phyloP scores from a whole-genome alignment of 2,888 invertebrate species.

The Mythimna pallens region DNA sequence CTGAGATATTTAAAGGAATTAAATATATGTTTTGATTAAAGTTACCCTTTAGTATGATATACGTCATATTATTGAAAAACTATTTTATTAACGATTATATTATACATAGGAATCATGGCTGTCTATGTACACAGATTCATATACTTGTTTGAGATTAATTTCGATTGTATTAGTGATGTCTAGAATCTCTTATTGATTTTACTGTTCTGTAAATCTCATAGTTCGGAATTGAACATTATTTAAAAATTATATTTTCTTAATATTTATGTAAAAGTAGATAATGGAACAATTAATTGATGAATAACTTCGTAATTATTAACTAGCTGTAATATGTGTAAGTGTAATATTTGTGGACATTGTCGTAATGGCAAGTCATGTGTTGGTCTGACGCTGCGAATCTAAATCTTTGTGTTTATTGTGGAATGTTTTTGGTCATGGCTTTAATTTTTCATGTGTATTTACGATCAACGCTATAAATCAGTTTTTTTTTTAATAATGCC shows the following conservation, averaged over 20 bases:
- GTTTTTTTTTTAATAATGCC: neutral
- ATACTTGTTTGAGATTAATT: slow-evolving; percentile 56
- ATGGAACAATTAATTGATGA: slow-evolving; percentile 70
- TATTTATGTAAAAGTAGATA: slow-evolving; percentile 76
- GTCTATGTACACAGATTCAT: slow-evolving; percentile 55
- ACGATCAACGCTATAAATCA: slow-evolving; percentile 20
- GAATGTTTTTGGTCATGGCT: slow-evolving; percentile 76
- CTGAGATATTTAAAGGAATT: slow-evolving; percentile 79
- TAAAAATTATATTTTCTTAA: slow-evolving; percentile 86
- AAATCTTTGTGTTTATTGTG: slow-evolving; percentile 54
- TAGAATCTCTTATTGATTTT: slow-evolving; percentile 69
- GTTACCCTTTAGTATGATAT: slow-evolving; percentile 80
- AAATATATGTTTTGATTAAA: slow-evolving; percentile 75
- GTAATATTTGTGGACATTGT: slow-evolving; percentile 58
- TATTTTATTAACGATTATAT: slow-evolving; percentile 81
- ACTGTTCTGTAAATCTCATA: slow-evolving; percentile 69
- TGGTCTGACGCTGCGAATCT: slow-evolving; percentile 33
- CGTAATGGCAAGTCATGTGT: slow-evolving; percentile 38
- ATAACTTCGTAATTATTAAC: slow-evolving; percentile 66
- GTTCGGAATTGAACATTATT: slow-evolving; percentile 86
- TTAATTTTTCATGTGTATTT: slow-evolving; percentile 71
- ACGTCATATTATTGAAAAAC: slow-evolving; percentile 71
- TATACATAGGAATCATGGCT: slow-evolving; percentile 59
- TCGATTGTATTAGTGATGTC: slow-evolving; percentile 55
- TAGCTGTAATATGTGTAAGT: slow-evolving; percentile 64